Conservation (phyloP, 2,113 vertebrate genomes). For the Nycticebus coucang region DNA sequence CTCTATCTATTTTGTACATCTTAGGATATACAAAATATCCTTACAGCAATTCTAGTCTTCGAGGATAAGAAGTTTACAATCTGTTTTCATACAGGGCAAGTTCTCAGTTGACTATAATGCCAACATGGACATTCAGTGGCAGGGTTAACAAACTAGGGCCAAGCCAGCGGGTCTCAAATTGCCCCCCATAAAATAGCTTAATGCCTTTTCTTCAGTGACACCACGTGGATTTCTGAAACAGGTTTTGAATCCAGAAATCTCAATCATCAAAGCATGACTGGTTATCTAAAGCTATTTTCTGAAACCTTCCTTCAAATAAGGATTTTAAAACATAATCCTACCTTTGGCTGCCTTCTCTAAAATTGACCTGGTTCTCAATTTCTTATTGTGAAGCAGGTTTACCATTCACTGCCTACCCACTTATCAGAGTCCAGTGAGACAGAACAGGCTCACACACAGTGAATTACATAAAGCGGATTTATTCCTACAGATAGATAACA, state of each 20-base stretch:
- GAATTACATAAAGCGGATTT: background rate
- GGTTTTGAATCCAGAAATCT: slow-evolving; percentile 56
- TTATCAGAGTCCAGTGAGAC: background rate
- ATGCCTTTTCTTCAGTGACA: slow-evolving; percentile 46
- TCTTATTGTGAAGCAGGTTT: background rate
- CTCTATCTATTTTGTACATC: slow-evolving; percentile 47
- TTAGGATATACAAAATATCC: slow-evolving; percentile 60
- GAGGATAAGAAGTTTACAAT: slow-evolving; percentile 18
- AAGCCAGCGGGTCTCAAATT: slow-evolving; percentile 2
- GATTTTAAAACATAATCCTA: slow-evolving; percentile 65
- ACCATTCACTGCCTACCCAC: background rate
- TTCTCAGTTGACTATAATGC: background rate
- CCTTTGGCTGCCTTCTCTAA: slow-evolving; percentile 47
- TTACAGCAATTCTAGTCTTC: slow-evolving; percentile 24
- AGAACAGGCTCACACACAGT: background rate
- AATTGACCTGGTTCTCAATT: background rate
- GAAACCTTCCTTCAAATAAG: slow-evolving; percentile 52
- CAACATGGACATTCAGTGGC: background rate
- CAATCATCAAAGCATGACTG: slow-evolving; percentile 51
- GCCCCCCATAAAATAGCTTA: slow-evolving; percentile 31
- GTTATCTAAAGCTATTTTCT: slow-evolving; percentile 67
- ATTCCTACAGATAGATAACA: background rate
- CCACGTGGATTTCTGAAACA: slow-evolving; percentile 51
- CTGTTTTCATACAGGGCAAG: background rate
- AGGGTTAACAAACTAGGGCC: slow-evolving; percentile 25